Evolutionary conservation across 2,797 vertebrate genomes (phyloP), one percentile per base, ranked within the genome.

Genomic region (Hoplostethus mediterraneus): DNA sequence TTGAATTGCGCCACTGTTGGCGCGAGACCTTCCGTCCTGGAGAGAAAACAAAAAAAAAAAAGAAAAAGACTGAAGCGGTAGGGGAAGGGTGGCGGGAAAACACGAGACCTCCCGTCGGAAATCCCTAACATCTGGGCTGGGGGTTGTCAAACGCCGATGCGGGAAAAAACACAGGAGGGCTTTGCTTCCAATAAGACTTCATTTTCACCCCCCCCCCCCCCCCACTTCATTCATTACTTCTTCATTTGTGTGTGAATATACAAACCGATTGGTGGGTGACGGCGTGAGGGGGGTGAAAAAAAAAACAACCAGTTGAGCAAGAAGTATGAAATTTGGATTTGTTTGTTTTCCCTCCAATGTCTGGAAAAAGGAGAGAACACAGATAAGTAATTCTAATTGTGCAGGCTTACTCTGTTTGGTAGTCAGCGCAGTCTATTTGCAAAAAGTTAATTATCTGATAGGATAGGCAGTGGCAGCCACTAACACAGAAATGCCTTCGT

Each of bases 371-470:
- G 55, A 81, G 75, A 75, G 67, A 87, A 83, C 89, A 90, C 16
- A 94, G 94, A 92, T 92, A 91, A 89, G 88, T 92, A 81, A 93
- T 83, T 93, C 80, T 90, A 94, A 94, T 86, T 89, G 89, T 92
- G 85, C 83, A 67, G 84, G 88, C 62, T 91, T 89, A 67, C 87
- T 91, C 89, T 89, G 81, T 88, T 92, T 84, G 80, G 77, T 82
- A 90, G 84, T 92, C 89, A 73, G 89, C 11, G 67, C 91, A 89
- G 93, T 92, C 93, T 92, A 92, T 94, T 95, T 95, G 90, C 92
- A 92, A 91, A 94, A 95, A 95, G 90, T 94, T 95, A 96, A 96
- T 96, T 96, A 95, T 95, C 94, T 95, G 93, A 94, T 95, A 96
- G 94, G 91, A 95, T 94, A 94, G 81, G 92, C 77, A 68, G 83